phyloP scores from a whole-genome alignment of 2,888 invertebrate genomes.

The Leucophenga maculata region DNA sequence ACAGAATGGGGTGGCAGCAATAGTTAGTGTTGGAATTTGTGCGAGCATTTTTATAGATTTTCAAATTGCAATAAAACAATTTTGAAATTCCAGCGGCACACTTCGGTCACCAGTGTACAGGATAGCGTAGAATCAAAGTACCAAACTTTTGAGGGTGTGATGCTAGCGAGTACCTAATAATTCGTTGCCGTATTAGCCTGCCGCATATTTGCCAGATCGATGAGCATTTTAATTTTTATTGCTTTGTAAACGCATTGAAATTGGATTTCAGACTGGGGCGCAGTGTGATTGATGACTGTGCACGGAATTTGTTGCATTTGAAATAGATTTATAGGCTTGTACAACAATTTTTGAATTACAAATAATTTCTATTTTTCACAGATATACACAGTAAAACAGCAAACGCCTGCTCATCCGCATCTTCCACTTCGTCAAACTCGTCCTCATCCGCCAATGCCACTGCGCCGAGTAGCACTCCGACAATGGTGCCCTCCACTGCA shows the following conservation, averaged over 20 bases:
- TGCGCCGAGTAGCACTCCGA: slow-evolving; percentile 52
- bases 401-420: slow-evolving; percentile 53
- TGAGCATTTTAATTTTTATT: slow-evolving; percentile 45
- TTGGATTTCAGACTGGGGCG: slow-evolving; percentile 6
- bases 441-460: slow-evolving; percentile 55
- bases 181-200: slow-evolving; percentile 39
- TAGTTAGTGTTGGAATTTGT: slow-evolving; percentile 26
- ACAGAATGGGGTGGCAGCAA: background rate
- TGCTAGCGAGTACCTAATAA: slow-evolving; percentile 27
- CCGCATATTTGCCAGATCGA: slow-evolving; percentile 42
- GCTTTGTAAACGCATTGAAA: slow-evolving; percentile 35
- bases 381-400: slow-evolving; percentile 56
- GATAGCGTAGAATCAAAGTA: background rate
- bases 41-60: slow-evolving; percentile 29
- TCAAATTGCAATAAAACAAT: slow-evolving; percentile 45
- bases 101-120: slow-evolving; percentile 28
- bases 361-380: slow-evolving; percentile 11
- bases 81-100: slow-evolving; percentile 45
- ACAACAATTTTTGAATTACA: no score
- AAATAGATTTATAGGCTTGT: background rate
- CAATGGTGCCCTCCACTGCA: slow-evolving; percentile 34
- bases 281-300: slow-evolving; percentile 57
- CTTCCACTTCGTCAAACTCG: slow-evolving; percentile 56
- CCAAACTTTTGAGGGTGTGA: background rate
- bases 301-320: slow-evolving; percentile 8